Conservation (phyloP, 2,797 vertebrate genomes). For the Rhincodon typus region DNA sequence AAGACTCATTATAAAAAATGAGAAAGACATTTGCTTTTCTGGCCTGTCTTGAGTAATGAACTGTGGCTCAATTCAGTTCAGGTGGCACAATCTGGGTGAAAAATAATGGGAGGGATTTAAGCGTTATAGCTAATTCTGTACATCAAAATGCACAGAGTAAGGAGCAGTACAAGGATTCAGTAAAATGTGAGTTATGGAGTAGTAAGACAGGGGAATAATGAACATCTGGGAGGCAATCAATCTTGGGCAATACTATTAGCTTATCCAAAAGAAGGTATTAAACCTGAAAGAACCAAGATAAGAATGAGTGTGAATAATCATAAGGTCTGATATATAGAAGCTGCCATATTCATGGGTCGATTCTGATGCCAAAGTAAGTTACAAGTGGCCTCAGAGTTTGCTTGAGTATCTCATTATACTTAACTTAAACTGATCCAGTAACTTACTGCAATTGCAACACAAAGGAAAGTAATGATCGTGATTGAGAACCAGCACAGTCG, state of each 20-base stretch:
- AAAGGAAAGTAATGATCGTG: slow-evolving; percentile 21
- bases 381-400: not conserved
- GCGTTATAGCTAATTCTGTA: not conserved
- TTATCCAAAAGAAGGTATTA: not conserved
- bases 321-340: not conserved
- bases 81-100: not conserved
- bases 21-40: not conserved
- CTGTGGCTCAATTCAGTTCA: not conserved
- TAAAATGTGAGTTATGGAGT: not conserved
- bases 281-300: not conserved
- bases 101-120: not conserved
- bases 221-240: not conserved
- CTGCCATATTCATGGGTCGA: not conserved
- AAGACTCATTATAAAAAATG: not conserved
- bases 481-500: not conserved
- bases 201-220: not conserved
- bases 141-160: not conserved
- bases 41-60: not conserved
- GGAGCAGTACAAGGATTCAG: not conserved
- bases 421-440: not conserved
- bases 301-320: not conserved
- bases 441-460: not conserved
- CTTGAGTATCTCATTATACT: not conserved
- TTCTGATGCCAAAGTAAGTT: not conserved
- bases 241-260: not conserved